These are phyloP conservation scores for Prochilodus magdalenae DNA, from an alignment of 2,113 vertebrate genomes.

Conservation along the genomic window DNA sequence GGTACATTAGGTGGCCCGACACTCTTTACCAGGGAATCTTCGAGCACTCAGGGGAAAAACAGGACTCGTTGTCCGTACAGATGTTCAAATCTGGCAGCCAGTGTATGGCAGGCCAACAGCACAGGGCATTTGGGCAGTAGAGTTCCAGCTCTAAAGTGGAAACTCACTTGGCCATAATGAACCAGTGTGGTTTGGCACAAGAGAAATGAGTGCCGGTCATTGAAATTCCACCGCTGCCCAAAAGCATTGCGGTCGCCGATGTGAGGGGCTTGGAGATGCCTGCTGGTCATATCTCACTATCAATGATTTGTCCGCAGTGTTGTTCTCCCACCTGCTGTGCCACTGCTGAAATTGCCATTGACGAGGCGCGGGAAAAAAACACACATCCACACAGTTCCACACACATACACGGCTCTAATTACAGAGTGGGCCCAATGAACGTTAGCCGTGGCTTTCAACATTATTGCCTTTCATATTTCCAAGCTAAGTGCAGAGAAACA, in stretches of 20 bases:
- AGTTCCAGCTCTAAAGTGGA: neutral
- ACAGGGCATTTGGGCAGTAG: neutral
- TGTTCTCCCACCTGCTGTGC: conserved; percentile 72
- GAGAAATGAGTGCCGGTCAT: conserved; percentile 40
- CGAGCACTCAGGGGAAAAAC: conserved; percentile 82
- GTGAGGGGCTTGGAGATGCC: conserved; percentile 67
- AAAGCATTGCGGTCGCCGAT: conserved; percentile 39
- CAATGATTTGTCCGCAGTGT: conserved; percentile 74
- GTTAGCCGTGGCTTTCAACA: conserved; percentile 59
- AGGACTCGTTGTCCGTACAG: conserved; percentile 84
- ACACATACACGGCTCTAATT: conserved; percentile 68
- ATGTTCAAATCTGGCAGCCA: conserved; percentile 75
- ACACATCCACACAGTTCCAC: conserved; percentile 18
- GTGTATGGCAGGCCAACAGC: conserved; percentile 52
- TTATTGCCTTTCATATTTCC: conserved; percentile 53
- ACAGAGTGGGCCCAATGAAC: conserved; percentile 66
- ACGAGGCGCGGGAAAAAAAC: conserved; percentile 67
- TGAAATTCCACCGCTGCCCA: conserved; percentile 51
- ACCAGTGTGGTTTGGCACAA: conserved; percentile 41
- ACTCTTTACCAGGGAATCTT: conserved; percentile 87
- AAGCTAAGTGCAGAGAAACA: conserved; percentile 50
- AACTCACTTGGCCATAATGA: conserved; percentile 29
- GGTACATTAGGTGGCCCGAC: conserved; percentile 97
- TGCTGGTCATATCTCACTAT: conserved; percentile 74
- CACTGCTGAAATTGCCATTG: conserved; percentile 72